A percentile compares a stretch with the other conserved stretches of the same genome.
Evolutionary conservation across 2,888 invertebrate species (phyloP).

Genomic region (Fragum whitleyi): DNA sequence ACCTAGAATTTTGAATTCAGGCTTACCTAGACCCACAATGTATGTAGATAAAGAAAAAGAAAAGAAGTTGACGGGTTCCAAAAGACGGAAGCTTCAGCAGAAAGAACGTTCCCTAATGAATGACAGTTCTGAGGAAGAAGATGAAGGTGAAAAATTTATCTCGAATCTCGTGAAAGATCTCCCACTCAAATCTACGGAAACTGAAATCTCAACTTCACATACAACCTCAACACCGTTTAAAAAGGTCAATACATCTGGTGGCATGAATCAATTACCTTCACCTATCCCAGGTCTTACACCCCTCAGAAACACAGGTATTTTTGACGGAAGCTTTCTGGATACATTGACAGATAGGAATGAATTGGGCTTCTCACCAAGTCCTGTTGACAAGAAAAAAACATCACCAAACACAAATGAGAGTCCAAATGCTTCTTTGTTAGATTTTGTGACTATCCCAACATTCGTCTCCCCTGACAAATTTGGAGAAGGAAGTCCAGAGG

Average conservation of each 20-base stretch:
- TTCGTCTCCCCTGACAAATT: conserved; percentile 51
- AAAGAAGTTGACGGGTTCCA: conserved; percentile 52
- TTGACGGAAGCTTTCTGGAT: conserved; percentile 74
- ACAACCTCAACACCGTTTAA: conserved; percentile 74
- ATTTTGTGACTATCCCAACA: conserved; percentile 48
- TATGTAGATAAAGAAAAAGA: conserved; percentile 61
- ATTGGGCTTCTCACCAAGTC: conserved; percentile 57
- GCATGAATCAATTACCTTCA: conserved; percentile 65
- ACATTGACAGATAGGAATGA: conserved; percentile 64
- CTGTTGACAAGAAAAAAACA: conserved; percentile 33
- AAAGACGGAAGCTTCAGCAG: conserved; percentile 63
- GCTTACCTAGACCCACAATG: conserved; percentile 73
- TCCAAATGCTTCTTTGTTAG: conserved; percentile 52
- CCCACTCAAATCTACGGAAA: conserved; percentile 42
- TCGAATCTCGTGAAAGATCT: conserved; percentile 67
- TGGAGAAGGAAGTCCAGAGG: conserved; percentile 43
- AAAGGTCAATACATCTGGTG: conserved; percentile 34
- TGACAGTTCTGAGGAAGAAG: conserved; percentile 71
- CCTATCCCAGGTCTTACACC: conserved; percentile 72
- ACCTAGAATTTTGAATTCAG: conserved; percentile 54
- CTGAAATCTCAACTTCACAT: conserved; percentile 50
- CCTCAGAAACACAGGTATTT: conserved; percentile 54
- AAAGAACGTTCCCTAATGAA: conserved; percentile 66
- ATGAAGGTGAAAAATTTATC: conserved; percentile 59
- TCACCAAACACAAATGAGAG: conserved; percentile 28